These are phyloP conservation scores for Cyprinodon variegatus DNA, from an alignment of 2,113 vertebrate genomes.

Conservation along the genomic window DNA sequence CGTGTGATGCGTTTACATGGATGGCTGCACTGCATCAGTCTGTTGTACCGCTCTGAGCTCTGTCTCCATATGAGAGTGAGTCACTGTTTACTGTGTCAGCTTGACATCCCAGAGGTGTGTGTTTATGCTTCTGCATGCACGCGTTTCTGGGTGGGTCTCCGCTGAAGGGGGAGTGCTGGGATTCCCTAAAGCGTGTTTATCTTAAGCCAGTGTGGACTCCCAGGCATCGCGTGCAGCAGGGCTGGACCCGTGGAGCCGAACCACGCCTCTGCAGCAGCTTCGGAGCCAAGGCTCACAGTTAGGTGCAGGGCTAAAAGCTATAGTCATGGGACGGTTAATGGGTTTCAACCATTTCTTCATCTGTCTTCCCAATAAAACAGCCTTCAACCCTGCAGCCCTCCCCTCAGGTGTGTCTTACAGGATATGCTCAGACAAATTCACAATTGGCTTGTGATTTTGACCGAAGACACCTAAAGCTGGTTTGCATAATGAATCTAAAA, in stretches of 20 bases:
- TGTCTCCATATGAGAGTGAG: constrained; percentile 3
- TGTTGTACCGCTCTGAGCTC: constrained; percentile 4
- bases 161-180: constrained; percentile 37
- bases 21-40: constrained; percentile 14
- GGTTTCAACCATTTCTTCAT: constrained; percentile 71
- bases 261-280: constrained; percentile 41
- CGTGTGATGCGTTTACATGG: neutral
- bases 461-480: constrained; percentile 29
- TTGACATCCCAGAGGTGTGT: constrained; percentile 24
- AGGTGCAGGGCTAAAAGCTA: constrained; percentile 37
- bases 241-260: constrained; percentile 37
- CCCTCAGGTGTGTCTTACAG: constrained; percentile 7
- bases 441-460: constrained; percentile 19
- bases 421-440: constrained; percentile 7
- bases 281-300: constrained; percentile 16
- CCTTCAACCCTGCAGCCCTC: constrained; percentile 39
- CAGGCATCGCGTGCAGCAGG: constrained; percentile 68
- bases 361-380: constrained; percentile 67
- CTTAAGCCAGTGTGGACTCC: constrained; percentile 62
- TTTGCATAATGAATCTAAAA: constrained; percentile 40
- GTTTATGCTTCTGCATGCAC: neutral
- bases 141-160: constrained; percentile 1
- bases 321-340: constrained; percentile 66
- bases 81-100: constrained; percentile 52
- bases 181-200: constrained; percentile 74